Conservation (phyloP, 2,113 vertebrate species). For the Rhinolophus sinicus region DNA sequence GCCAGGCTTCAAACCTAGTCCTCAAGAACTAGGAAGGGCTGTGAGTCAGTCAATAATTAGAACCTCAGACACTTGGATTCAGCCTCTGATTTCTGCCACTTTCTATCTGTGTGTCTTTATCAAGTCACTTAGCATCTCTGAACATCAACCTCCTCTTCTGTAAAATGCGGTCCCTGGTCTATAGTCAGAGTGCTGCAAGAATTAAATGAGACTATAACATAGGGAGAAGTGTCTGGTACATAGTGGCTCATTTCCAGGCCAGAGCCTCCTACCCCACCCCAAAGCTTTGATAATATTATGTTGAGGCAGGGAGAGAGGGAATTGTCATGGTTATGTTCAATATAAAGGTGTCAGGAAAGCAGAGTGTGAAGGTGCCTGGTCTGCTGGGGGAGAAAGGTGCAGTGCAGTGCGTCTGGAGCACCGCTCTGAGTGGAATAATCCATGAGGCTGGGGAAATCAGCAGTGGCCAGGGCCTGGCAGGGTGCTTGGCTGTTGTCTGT, state of each 20-base stretch:
- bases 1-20: neutral
- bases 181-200: neutral
- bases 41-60: neutral
- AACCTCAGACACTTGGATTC: neutral
- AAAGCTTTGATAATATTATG: neutral
- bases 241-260: neutral
- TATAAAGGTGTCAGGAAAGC: constrained; percentile 34
- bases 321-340: neutral
- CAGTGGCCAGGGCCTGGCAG: neutral
- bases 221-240: neutral
- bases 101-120: neutral
- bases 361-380: neutral
- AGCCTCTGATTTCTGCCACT: neutral
- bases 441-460: neutral
- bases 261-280: neutral
- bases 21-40: neutral
- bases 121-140: neutral
- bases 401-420: neutral
- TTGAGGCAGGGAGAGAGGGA: neutral
- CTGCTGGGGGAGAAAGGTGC: neutral
- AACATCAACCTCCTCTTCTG: neutral
- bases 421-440: neutral
- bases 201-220: neutral
- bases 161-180: constrained; percentile 39
- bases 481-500: neutral